These are phyloP conservation scores for Aphelenchoides avenae DNA, from an alignment of 1,140 invertebrate species.

Conservation along the genomic window DNA sequence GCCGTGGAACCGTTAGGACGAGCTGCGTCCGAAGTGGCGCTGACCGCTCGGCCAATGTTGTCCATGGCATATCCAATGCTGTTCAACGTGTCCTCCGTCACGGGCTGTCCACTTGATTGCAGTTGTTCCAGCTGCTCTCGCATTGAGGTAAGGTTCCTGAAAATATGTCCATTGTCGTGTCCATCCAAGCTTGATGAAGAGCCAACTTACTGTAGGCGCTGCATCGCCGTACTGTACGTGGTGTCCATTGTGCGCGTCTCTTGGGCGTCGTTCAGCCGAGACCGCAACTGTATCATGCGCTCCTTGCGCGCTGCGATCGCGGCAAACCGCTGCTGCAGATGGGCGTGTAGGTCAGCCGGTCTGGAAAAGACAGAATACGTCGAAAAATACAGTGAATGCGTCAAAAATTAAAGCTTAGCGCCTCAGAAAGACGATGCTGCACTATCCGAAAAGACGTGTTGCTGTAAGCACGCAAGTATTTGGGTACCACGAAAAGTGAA, in stretches of 20 bases:
- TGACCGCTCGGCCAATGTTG: no score
- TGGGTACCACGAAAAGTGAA: no score
- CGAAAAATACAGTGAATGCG: not conserved
- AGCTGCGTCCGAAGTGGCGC: no score
- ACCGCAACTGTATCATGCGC: slow-evolving; percentile 25
- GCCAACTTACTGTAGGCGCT: slow-evolving; percentile 17
- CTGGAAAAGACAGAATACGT: slow-evolving; percentile 5
- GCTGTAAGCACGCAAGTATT: no score
- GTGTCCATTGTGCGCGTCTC: slow-evolving; percentile 25
- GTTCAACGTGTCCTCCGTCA: no score
- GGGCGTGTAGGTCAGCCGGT: slow-evolving; percentile 19
- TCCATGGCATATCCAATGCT: no score
- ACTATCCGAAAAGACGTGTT: no score
- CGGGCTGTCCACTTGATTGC: no score
- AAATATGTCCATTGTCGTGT: slow-evolving; percentile 12
- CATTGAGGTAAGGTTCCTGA: slow-evolving; percentile 22
- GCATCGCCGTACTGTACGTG: slow-evolving; percentile 18
- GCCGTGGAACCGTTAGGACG: no score
- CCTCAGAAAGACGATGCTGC: no score
- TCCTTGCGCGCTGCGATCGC: slow-evolving; percentile 25
- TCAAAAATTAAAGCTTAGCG: slow-evolving; percentile 14
- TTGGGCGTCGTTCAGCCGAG: slow-evolving; percentile 11
- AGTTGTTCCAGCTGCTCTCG: slow-evolving; percentile 23
- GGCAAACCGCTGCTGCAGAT: slow-evolving; percentile 35
- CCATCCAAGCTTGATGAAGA: slow-evolving; percentile 1